Evolutionary conservation across 2,888 invertebrate species (phyloP), one percentile per base, ranked within the genome.

Genomic region (Cyrtodaria siliqua): DNA sequence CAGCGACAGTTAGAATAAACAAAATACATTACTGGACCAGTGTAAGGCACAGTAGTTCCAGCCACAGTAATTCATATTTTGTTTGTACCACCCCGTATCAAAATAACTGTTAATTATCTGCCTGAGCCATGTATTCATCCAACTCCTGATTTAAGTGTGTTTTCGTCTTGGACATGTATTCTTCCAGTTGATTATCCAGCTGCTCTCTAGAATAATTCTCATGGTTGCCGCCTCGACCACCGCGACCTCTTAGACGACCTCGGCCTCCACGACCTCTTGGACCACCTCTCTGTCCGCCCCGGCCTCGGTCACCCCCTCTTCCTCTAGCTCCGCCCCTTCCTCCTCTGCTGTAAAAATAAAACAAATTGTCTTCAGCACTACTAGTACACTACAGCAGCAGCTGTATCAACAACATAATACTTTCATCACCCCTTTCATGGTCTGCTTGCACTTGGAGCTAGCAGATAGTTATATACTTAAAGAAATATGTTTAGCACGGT

Each of bases 111-210:
- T 42, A 78, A 6, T 59, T 67, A 18, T 83, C 85, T 8, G 94
- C 94, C 63, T 92, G 89, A n/a, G 92, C 91, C 94, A 94, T 95
- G 86, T 95, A 95, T 0, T 91, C 90, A 49, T 95, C 95, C 0
- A 95, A 89, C 74, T 95, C 94, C n/a, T 92, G 91, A 90, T 95
- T 95, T 0, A 95, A 92, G 0, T 93, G 93, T 0, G 93, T 92
- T 87, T 95, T 95, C 26, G 95, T 95, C 85, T 95, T 94, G 2
- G 95, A 94, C 96, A 96, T 96, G 93, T 96, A 96, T 68, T 95
- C 94, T 84, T 96, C 96, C 38, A 96, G 91, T 86, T 96, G 95
- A n/a, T 94, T 94, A 86, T 96, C 96, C 63, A 96, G 90, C 87
- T 95, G 94, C 81, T 96, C 96, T 67, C 94, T 69, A 4, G 83